Evolutionary conservation across 2,113 vertebrate genomes (phyloP), one percentile per base, ranked within the genome.

Genomic region (Bubalus kerabau): DNA sequence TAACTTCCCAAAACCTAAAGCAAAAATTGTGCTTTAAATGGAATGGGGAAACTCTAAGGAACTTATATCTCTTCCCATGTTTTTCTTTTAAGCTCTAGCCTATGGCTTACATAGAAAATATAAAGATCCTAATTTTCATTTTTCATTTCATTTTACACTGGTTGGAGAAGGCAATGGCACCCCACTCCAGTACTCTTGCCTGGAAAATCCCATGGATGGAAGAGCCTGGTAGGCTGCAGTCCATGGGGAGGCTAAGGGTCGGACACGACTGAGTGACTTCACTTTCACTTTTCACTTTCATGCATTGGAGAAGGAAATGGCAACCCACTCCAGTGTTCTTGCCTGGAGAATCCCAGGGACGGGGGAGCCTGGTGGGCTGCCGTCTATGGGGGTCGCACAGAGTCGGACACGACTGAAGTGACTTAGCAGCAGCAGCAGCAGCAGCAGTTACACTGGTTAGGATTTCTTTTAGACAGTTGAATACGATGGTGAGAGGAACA

Each of bases 11-110:
- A 80, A 60, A 60, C 4, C 57, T 60, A 54, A 84, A 40, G 19
- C 36, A 86, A 74, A 89, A 52, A 96, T 40, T 48, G 43, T 14
- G 28, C 50, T 94, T 94, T 82, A 67, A 50, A 59, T 43, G 36
- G 60, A 40, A 71, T 28, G 23, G 40, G 7, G 36, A 91, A 85
- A 59, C 15, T 57, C 24, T 13, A 84, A 54, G 32, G 23, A 57
- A 40, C 5, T 16, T 30, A 19, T 30, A 4, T 90, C 26, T 87
- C 19, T 74, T 80, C 12, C 12, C 54, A n/a, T 19, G 56, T n/a
- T 52, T 21, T 85, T 91, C 36, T 90, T 87, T 78, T 48, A 86
- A 92, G 24, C 15, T 43, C 36, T 74, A 50, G 62, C 36, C 46
- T 85, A 50, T 84, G 36, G n/a, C 40, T 54, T 74, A 59, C 6